These are phyloP conservation scores for Eutrigla gurnardus DNA, from an alignment of 2,797 vertebrate genomes.

Conservation along the genomic window DNA sequence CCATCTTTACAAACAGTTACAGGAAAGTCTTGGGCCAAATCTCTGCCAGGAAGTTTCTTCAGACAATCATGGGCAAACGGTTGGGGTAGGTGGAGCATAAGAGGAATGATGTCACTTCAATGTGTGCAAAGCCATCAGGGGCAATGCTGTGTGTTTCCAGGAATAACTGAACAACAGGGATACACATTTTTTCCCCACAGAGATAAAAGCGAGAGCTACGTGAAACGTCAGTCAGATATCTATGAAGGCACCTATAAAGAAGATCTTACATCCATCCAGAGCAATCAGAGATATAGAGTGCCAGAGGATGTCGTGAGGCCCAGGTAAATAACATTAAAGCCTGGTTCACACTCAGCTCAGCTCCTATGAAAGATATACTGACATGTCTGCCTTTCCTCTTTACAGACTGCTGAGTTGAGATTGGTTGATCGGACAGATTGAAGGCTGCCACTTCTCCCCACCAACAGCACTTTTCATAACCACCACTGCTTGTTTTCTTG, in stretches of 20 bases:
- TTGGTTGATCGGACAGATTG: neutral
- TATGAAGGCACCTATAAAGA: conserved; percentile 81
- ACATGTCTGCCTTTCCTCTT: conserved; percentile 24
- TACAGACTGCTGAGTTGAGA: conserved; percentile 61
- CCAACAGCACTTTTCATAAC: conserved; percentile 1
- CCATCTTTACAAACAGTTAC: conserved; percentile 95
- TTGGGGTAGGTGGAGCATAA: conserved; percentile 84
- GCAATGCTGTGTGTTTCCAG: neutral
- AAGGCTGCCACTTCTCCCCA: conserved; percentile 1
- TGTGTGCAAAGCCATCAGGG: neutral
- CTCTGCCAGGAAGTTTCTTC: conserved; percentile 92
- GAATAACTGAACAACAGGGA: neutral
- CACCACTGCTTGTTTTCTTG: conserved; percentile 29
- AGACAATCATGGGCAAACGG: conserved; percentile 92
- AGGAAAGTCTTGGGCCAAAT: conserved; percentile 93
- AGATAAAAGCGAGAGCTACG: conserved; percentile 65
- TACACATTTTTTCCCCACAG: conserved; percentile 41
- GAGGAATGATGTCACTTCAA: neutral
- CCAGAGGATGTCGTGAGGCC: conserved; percentile 45
- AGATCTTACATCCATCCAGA: conserved; percentile 79
- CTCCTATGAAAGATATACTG: neutral
- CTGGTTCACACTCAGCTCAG: neutral
- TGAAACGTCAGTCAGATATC: conserved; percentile 79
- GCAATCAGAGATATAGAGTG: conserved; percentile 74
- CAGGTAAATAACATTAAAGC: conserved; percentile 49